phyloP scores from a whole-genome alignment of 2,113 vertebrate genomes.

The Tupaia chinensis region DNA sequence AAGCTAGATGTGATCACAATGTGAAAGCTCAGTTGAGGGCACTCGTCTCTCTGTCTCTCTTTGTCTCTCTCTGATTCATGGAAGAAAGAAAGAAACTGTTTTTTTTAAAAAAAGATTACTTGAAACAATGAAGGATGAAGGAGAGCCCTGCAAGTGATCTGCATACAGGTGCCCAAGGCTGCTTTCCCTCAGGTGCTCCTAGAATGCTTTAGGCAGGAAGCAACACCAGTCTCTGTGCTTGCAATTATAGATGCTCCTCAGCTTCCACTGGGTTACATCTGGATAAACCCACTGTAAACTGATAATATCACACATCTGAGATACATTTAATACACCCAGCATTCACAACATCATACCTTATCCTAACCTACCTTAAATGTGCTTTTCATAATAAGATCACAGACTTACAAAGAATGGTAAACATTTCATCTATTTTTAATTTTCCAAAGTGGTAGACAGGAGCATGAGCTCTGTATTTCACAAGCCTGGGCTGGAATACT shows the following conservation, averaged over 20 bases:
- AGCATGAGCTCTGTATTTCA: not conserved
- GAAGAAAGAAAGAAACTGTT: too few species aligned
- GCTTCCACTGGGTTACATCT: too few species aligned
- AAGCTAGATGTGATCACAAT: too few species aligned
- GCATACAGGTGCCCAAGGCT: not conserved
- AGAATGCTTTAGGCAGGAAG: not conserved
- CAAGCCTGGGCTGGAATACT: not conserved
- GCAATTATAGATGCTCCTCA: not conserved
- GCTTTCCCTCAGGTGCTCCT: not conserved
- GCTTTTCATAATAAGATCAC: conserved; percentile 51
- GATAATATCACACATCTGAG: too few species aligned
- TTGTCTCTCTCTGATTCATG: too few species aligned
- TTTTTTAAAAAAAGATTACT: not conserved
- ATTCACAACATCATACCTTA: too few species aligned
- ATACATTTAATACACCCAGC: too few species aligned
- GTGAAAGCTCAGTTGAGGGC: too few species aligned
- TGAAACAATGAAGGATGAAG: not conserved
- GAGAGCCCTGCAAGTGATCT: not conserved
- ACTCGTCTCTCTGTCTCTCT: too few species aligned
- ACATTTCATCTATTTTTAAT: conserved; percentile 38
- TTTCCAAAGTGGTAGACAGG: not conserved
- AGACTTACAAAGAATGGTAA: not conserved
- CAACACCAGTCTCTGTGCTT: not conserved
- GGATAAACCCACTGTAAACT: too few species aligned
- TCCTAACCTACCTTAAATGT: not conserved